Evolutionary conservation across 2,113 vertebrate genomes (phyloP), one percentile per base, ranked within the genome.

Genomic region (Psittacus erithacus): DNA sequence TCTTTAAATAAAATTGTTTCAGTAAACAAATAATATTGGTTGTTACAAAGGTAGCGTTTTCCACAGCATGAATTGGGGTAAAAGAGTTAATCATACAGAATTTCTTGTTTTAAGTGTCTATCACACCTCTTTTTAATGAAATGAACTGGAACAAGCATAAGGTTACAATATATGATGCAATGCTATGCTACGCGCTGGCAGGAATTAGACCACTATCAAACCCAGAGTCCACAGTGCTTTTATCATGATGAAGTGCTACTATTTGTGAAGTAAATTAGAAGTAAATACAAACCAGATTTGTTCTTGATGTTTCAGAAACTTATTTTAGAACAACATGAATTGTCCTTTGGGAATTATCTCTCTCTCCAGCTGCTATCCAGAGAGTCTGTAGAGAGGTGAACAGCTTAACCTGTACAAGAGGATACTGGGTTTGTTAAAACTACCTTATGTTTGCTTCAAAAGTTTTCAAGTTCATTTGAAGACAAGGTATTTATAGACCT

Each of bases 151-250:
- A 15, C 7, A 73, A 4, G 4, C 3, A 0, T 68, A 74, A 88
- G 12, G 7, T 5, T n/a, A 28, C 15, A 46, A 35, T 4, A 20
- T 17, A 16, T 4, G 22, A 52, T 64, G 7, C 11, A 59, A 63
- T 17, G 20, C 27, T 19, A 22, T 24, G 39, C 23, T 57, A 7
- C 22, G 49, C 9, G 41, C 33, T 38, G 7, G 1, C 28, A 64
- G 52, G 29, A 80, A 46, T 60, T 22, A 60, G 35, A 59, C 11
- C 35, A n/a, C 4, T 43, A 38, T 17, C 15, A 33, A 44, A 73
- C 15, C 43, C 2, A 1, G 35, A 88, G 7, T 7, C 10, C 23
- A 28, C 0, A 1, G 15, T 20, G 11, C 4, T 8, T 60, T 82
- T 55, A 53, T 12, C 13, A 12, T 73, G 59, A 38, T 33, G 25